Evolutionary conservation across 2,797 vertebrate species (phyloP).

Genomic region (Varecia variegata): DNA sequence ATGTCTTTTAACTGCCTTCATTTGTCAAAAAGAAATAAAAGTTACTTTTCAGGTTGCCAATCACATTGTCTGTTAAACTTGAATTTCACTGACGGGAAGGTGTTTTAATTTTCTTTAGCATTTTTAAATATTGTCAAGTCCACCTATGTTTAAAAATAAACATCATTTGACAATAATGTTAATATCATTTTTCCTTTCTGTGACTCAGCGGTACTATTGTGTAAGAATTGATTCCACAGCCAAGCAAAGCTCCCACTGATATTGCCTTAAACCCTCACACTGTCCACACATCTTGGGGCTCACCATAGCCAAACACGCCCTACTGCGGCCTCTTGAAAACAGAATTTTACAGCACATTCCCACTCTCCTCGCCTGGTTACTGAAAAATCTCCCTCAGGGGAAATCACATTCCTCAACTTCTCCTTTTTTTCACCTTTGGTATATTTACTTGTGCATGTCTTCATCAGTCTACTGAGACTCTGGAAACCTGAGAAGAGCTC

Average conservation of each 20-base stretch:
- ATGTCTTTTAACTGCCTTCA: slow-evolving; percentile 7
- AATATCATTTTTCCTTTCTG: not conserved
- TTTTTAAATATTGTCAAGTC: not conserved
- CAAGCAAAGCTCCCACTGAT: not conserved
- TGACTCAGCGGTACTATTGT: not conserved
- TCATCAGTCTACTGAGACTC: not conserved
- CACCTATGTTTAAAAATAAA: slow-evolving; percentile 26
- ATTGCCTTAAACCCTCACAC: not conserved
- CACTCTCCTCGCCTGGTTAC: not conserved
- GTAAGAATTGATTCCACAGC: not conserved
- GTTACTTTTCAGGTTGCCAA: not conserved
- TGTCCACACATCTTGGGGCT: not conserved
- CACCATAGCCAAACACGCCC: fast-evolving
- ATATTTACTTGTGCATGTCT: not conserved
- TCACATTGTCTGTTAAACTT: not conserved
- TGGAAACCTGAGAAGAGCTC: not conserved
- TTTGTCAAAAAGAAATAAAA: slow-evolving; percentile 38
- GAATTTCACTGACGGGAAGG: not conserved
- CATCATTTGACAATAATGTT: not conserved
- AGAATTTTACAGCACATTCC: not conserved
- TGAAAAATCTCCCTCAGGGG: not conserved
- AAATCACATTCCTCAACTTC: not conserved
- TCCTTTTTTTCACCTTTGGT: not conserved
- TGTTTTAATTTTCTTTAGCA: not conserved
- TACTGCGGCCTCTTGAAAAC: not conserved